Evolutionary conservation across 2,888 invertebrate species (phyloP).

Genomic region (Seira ritae): DNA sequence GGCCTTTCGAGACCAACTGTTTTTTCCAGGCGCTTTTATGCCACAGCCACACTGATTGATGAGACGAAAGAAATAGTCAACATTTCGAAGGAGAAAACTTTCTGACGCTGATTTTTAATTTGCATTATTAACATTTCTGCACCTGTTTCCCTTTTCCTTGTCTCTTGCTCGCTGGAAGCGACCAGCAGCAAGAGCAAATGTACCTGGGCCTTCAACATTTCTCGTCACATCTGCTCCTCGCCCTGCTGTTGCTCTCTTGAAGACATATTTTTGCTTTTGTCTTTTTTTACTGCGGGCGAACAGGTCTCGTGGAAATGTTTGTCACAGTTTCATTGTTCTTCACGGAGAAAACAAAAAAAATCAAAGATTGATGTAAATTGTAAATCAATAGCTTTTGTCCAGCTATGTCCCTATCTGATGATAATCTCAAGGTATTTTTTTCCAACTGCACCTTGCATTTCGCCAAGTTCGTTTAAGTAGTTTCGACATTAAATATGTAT

Average conservation of each 20-base stretch:
- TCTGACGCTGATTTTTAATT: slow-evolving; percentile 62
- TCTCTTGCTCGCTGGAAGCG: slow-evolving; percentile 15
- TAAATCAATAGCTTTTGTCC: no score
- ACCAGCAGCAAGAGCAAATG: not conserved
- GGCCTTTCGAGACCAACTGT: slow-evolving; percentile 50
- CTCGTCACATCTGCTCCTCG: slow-evolving; percentile 1
- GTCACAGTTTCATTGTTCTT: no score
- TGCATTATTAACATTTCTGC: slow-evolving; percentile 63
- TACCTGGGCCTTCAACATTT: not conserved
- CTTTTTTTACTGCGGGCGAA: no score
- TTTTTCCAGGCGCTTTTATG: slow-evolving; percentile 39
- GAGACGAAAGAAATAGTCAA: slow-evolving; percentile 45
- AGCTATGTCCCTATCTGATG: no score
- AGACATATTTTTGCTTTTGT: no score
- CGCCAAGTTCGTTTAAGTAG: not conserved
- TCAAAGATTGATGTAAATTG: no score
- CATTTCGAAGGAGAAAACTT: slow-evolving; percentile 36
- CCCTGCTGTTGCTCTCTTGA: no score
- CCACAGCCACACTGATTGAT: slow-evolving; percentile 54
- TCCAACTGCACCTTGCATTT: slow-evolving; percentile 5
- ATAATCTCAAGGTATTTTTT: no score
- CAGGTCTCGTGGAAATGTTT: no score
- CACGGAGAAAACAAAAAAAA: no score
- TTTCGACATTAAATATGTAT: no score
- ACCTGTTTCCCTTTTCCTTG: slow-evolving; percentile 52